Conservation (phyloP, 53 echinoderm and acorn worm species). For the Patiria pectinifera region DNA sequence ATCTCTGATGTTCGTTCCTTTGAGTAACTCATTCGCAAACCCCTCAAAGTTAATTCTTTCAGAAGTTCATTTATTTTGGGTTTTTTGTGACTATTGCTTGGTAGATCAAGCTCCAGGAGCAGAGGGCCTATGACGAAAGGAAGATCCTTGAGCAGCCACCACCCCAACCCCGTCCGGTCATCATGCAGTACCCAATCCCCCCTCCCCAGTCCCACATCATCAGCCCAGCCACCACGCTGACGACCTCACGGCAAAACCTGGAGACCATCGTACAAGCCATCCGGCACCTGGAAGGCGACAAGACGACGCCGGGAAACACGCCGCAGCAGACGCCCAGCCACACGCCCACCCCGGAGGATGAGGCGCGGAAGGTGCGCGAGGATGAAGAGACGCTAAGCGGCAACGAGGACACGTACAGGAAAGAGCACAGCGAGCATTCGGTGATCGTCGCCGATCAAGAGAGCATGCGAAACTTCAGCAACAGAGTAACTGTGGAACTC, state of each 20-base stretch:
- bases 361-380: constrained; percentile 77
- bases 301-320: constrained; percentile 84
- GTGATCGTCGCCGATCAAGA: constrained; percentile 68
- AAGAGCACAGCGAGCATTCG: constrained; percentile 47
- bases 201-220: constrained; percentile 76
- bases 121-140: constrained; percentile 68
- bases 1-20: too few species aligned
- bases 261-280: constrained; percentile 99
- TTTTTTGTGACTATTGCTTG: neutral
- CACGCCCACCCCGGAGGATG: constrained; percentile 97
- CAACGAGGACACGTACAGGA: constrained; percentile 39
- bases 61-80: neutral
- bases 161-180: constrained; percentile 32
- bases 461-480: constrained; percentile 55
- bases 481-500: constrained; percentile 87
- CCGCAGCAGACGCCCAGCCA: constrained; percentile 94
- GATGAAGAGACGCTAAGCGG: constrained; percentile 74
- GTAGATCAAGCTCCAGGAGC: constrained; percentile 72
- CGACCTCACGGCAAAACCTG: constrained; percentile 91
- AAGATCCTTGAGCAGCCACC: constrained; percentile 67
- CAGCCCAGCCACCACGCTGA: constrained; percentile 77
- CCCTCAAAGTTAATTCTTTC: neutral
- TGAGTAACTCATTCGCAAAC: too few species aligned
- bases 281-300: constrained; percentile 93
- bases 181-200: constrained; percentile 65